A percentile compares a stretch with the other conserved stretches of the same genome.
Conservation (phyloP, 2,797 vertebrate species). For the Leontocebus nigricollis region DNA sequence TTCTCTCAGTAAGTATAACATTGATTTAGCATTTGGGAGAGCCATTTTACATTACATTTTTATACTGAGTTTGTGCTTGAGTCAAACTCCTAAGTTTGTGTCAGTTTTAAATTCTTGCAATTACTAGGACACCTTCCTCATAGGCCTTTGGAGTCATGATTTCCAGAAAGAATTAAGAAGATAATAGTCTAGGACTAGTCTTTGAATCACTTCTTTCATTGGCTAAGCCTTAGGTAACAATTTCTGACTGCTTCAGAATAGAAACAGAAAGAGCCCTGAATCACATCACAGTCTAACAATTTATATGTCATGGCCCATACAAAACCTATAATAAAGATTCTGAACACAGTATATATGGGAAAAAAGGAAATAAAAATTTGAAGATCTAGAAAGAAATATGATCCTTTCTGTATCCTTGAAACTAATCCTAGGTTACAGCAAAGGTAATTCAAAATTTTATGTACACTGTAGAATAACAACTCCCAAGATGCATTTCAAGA, state of each 20-base stretch:
- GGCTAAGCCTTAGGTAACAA: not conserved
- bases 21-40: not conserved
- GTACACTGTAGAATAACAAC: not conserved
- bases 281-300: not conserved
- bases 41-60: not conserved
- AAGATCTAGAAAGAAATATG: constrained; percentile 30
- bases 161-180: not conserved
- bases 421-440: not conserved
- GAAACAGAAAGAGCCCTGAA: not conserved
- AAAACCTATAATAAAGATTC: not conserved
- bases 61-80: not conserved
- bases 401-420: not conserved
- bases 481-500: not conserved
- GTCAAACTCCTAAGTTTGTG: not conserved
- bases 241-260: not conserved
- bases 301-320: not conserved
- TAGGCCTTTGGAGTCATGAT: not conserved
- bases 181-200: not conserved
- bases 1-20: not conserved
- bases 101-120: constrained; percentile 1
- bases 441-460: not conserved
- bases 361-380: not conserved
- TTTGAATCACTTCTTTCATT: not conserved
- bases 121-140: not conserved
- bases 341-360: not conserved